These are phyloP conservation scores for Tupaia tana DNA, from an alignment of 2,113 vertebrate genomes.

Conservation along the genomic window DNA sequence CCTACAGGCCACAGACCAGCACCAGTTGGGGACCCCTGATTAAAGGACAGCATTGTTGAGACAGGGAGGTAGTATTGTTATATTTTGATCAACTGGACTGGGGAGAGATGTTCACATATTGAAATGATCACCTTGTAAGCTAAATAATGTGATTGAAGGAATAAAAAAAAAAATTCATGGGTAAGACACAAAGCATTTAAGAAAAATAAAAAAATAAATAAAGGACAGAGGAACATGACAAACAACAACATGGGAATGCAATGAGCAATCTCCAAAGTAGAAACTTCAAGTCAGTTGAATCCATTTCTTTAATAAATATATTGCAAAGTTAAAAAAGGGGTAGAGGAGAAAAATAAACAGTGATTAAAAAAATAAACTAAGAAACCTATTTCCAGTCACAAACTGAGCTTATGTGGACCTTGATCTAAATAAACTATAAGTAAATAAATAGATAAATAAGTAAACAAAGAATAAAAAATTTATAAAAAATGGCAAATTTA, in stretches of 20 bases:
- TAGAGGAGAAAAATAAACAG: not conserved
- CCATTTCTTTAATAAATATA: constrained; percentile 22
- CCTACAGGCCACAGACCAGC: no score
- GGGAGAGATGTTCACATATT: no score
- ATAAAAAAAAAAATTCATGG: no score
- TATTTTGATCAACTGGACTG: no score
- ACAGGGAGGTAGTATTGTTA: no score
- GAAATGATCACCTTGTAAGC: no score
- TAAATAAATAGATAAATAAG: not conserved
- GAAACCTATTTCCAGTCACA: not conserved
- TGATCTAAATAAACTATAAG: not conserved
- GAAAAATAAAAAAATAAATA: no score
- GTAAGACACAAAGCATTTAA: no score
- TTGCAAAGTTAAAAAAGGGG: not conserved
- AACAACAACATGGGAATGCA: not conserved
- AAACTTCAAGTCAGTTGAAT: not conserved
- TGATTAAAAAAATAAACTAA: not conserved
- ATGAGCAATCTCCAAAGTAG: not conserved
- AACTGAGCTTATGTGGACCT: not conserved
- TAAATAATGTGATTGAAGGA: no score
- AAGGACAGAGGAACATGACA: not conserved
- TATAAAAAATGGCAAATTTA: not conserved
- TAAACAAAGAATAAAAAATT: not conserved
- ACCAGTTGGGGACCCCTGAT: no score
- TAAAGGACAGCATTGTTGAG: no score